Base-by-base conservation (phyloP, 2,113 vertebrate genomes). In the Mus pahari region DNA sequence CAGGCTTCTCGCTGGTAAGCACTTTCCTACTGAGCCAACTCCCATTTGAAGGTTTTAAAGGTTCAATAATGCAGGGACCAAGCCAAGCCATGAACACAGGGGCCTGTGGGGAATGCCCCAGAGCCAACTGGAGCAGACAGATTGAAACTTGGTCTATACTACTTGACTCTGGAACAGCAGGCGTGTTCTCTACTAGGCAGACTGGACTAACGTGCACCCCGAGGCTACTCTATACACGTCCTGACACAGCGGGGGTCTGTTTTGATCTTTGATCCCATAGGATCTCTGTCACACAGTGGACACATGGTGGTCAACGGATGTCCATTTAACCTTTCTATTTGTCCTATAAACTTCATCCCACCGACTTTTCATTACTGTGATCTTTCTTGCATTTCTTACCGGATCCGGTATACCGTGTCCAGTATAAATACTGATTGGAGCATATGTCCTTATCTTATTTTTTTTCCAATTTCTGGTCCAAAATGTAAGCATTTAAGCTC, bases 331-430 rank as follows among this genome's bases (percentile, higher is more conserved):
- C 13, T 33, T 58, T 50, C 66, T 81, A 62, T 77, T 70, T 19
- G 62, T 39, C 42, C 31, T 48, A 16, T 79, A 82, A 2, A 26
- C 20, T 0, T 31, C 22, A 33, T 16, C 45, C 10, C 2, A 33
- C 12, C 70, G 53, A 87, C 58, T 87, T 53, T 75, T 87, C 58
- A 39, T 87, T 48, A 48, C n/a, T 68, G 24, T 42, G 24, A 64
- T 53, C 39, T 68, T 42, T 68, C 77, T 89, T 91, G 36, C 26
- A 42, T 89, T 78, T 90, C 91, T 96, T 90, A 89, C 55, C 83
- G 8, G 4, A 39, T 89, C 90, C 10, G 8, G 14, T 66, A 66
- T 66, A 66, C 66, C 31, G 5, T 86, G 91, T 73, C 50, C 89
- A 89, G 36, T 58, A 31, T 53, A 68, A 66, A 45, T 53, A 79